Evolutionary conservation across 2,797 vertebrate genomes (phyloP).

Genomic region (Artibeus lituratus): DNA sequence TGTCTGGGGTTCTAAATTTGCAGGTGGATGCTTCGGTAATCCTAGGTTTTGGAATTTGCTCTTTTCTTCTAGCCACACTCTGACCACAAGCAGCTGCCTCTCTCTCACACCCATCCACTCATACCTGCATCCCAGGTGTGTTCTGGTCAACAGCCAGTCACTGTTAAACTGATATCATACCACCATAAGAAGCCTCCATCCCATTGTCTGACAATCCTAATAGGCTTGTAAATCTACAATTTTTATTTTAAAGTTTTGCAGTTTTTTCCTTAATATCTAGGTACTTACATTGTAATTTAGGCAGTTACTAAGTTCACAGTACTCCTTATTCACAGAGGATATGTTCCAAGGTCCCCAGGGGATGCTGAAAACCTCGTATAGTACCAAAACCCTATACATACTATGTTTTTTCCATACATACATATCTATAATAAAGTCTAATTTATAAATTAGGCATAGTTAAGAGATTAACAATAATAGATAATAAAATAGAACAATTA

Average conservation of each 20-base stretch:
- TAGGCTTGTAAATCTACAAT: not conserved
- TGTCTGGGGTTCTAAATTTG: not conserved
- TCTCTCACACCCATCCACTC: no score
- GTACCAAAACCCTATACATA: not conserved
- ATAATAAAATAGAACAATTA: not conserved
- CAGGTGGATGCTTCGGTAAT: not conserved
- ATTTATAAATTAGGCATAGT: not conserved
- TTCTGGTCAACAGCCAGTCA: not conserved
- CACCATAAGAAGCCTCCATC: not conserved
- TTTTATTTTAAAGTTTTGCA: not conserved
- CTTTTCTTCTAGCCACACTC: not conserved
- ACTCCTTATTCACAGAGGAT: not conserved
- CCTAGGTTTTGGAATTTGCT: not conserved
- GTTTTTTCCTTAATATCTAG: not conserved
- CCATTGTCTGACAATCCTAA: not conserved
- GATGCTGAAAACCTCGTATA: not conserved
- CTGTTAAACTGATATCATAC: not conserved
- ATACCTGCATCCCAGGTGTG: not conserved
- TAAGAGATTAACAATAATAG: not conserved
- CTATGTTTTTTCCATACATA: not conserved
- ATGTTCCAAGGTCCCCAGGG: not conserved
- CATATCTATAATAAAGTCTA: not conserved
- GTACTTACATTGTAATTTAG: not conserved
- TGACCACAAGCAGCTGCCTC: not conserved
- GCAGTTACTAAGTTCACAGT: not conserved